Evolutionary conservation across 2,888 invertebrate species (phyloP), one percentile per base, ranked within the genome.

Genomic region (Lasiommata megera): DNA sequence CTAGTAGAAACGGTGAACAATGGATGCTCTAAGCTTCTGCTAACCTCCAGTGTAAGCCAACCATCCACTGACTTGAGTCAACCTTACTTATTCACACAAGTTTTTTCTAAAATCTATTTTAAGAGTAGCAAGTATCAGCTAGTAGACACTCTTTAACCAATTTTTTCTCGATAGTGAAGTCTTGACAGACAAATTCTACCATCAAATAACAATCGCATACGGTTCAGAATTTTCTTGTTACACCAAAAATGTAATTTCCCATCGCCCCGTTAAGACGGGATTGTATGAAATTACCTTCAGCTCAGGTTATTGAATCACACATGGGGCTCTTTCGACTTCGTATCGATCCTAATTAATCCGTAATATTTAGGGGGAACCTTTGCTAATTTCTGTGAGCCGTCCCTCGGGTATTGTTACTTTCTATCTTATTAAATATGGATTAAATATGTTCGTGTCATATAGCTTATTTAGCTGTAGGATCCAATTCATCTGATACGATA

Each of bases 291-390:
- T 56, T 47, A 34, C 52, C 52, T 58, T 53, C 29, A 48, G 57
- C 58, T 53, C 54, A 57, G 36, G 52, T 58, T 57, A 62, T 59
- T 56, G 44, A 59, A 62, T 61, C 56, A 60, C 62, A 60, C 57
- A 41, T 44, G 62, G 53, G 56, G 43, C 48, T 55, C 62, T 56
- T 63, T 57, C 57, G 63, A 56, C 70, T 69, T 62, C 65, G 70
- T 74, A 76, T 74, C 73, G 71, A 71, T 71, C 70, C 72, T 64
- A 76, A 77, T 77, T 80, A 81, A 82, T 82, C 74, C 74, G 70
- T 70, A 70, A 77, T 78, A 79, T 74, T 69, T 69, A 69, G 75
- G 80, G 79, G 78, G 41, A 69, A 67, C 64, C 65, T 68, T 23
- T 61, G 67, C 67, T 79, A 77, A 80, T 80, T 80, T 79, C 71